Conservation (phyloP, 1,140 invertebrate genomes). For the Drosophila nikananu region DNA sequence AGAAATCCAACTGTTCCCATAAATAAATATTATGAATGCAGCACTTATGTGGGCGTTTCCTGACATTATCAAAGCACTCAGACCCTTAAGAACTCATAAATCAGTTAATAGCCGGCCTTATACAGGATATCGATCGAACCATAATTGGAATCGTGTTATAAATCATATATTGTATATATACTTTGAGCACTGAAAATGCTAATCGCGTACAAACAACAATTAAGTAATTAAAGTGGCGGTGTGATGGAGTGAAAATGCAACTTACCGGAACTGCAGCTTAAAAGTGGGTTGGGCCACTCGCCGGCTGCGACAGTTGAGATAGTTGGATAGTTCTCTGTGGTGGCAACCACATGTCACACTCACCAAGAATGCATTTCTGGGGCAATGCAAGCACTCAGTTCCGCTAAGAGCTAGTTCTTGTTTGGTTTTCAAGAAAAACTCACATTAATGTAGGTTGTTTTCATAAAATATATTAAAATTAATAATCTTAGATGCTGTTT, state of each 20-base stretch:
- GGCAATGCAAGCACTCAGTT: constrained; percentile 14
- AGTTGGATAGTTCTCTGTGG: constrained; percentile 2
- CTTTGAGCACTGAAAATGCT: constrained; percentile 47
- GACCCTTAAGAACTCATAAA: constrained; percentile 36
- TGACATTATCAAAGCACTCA: constrained; percentile 6
- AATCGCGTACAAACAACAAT: constrained; percentile 67
- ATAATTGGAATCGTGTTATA: constrained; percentile 45
- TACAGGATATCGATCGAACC: constrained; percentile 65
- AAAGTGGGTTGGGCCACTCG: constrained; percentile 71
- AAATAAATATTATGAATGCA: not conserved
- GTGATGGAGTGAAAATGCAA: constrained; percentile 69
- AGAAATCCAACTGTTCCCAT: not conserved
- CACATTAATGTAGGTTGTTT: not conserved
- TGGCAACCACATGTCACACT: constrained; percentile 30
- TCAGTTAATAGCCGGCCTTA: constrained; percentile 43
- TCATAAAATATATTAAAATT: not conserved
- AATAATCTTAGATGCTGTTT: not conserved
- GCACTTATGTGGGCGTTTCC: constrained; percentile 14
- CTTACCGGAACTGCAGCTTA: constrained; percentile 78
- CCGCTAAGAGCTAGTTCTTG: not conserved
- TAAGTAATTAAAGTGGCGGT: constrained; percentile 70
- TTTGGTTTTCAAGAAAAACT: not conserved
- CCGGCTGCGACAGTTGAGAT: constrained; percentile 11
- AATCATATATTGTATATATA: constrained; percentile 20
- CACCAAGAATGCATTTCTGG: constrained; percentile 35